These are phyloP conservation scores for Epirrhoe tristata DNA, from an alignment of 2,888 invertebrate genomes.

Conservation along the genomic window DNA sequence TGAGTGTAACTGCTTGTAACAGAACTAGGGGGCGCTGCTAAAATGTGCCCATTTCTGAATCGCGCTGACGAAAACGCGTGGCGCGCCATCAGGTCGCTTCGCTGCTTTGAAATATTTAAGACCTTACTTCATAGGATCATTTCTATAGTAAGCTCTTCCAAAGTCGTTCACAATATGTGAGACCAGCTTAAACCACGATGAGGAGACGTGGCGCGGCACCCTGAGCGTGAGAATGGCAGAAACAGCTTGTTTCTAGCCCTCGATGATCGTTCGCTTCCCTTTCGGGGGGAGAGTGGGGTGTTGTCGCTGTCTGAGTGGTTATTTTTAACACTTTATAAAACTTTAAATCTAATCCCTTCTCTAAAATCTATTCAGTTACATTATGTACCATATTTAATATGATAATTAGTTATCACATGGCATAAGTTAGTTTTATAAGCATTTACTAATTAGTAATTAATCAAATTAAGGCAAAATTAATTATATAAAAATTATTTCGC, in stretches of 20 bases:
- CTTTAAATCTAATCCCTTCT: too few species aligned
- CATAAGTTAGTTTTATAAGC: too few species aligned
- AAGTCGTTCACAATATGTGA: conserved; percentile 13
- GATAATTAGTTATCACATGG: too few species aligned
- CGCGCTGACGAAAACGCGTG: conserved; percentile 24
- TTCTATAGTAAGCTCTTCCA: conserved; percentile 19
- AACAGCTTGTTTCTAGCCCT: conserved; percentile 10
- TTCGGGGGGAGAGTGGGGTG: conserved; percentile 22
- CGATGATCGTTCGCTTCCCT: conserved; percentile 27
- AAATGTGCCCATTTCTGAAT: conserved; percentile 7
- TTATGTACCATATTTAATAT: too few species aligned
- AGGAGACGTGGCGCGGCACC: conserved; percentile 18
- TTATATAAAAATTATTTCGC: too few species aligned
- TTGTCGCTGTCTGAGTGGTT: conserved; percentile 17
- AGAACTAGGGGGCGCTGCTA: conserved; percentile 20
- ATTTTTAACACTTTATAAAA: not conserved
- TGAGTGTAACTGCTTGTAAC: too few species aligned
- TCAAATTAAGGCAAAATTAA: too few species aligned
- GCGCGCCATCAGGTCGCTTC: not conserved
- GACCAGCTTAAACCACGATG: conserved; percentile 17
- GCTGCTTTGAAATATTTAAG: not conserved
- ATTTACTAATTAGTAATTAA: too few species aligned
- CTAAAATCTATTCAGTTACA: too few species aligned
- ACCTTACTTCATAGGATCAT: conserved; percentile 19
- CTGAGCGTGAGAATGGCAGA: conserved; percentile 17